A percentile compares a stretch with the other conserved stretches of the same genome.
Evolutionary conservation across 2,113 vertebrate species (phyloP).

Genomic region (pig (Sus scrofa)): DNA sequence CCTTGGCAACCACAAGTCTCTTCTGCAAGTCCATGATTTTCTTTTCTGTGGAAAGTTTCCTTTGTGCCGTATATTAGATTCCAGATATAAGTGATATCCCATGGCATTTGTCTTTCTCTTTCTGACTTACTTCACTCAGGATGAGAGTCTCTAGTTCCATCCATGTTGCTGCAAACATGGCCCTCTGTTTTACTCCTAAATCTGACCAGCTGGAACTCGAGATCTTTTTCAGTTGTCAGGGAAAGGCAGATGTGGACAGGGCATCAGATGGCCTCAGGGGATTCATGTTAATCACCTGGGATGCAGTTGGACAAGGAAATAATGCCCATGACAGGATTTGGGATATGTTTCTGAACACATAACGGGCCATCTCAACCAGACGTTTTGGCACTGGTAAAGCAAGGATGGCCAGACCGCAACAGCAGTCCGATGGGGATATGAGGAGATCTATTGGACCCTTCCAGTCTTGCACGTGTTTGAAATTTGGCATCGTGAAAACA

Average conservation of each 20-base stretch:
- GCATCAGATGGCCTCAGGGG: background rate
- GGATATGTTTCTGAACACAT: background rate
- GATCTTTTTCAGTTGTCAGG: background rate
- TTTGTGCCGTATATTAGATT: too few species aligned
- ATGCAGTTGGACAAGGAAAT: accelerated
- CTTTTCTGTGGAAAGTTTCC: too few species aligned
- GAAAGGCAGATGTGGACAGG: background rate
- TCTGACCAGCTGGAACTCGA: background rate
- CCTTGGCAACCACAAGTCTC: too few species aligned
- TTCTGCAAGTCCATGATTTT: too few species aligned
- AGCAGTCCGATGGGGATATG: background rate
- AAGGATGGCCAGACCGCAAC: background rate
- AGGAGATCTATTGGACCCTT: background rate
- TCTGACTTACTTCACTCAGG: too few species aligned
- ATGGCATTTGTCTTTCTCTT: too few species aligned
- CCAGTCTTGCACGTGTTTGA: background rate
- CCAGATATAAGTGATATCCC: too few species aligned
- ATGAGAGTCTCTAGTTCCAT: too few species aligned
- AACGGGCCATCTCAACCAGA: accelerated
- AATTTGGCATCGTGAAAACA: background rate
- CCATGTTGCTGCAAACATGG: too few species aligned
- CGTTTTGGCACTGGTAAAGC: background rate
- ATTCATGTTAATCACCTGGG: background rate
- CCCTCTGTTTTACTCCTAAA: background rate
- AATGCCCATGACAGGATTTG: background rate